Base-by-base conservation (phyloP, 2,888 invertebrate species). In the Heterodera filipjevi region DNA sequence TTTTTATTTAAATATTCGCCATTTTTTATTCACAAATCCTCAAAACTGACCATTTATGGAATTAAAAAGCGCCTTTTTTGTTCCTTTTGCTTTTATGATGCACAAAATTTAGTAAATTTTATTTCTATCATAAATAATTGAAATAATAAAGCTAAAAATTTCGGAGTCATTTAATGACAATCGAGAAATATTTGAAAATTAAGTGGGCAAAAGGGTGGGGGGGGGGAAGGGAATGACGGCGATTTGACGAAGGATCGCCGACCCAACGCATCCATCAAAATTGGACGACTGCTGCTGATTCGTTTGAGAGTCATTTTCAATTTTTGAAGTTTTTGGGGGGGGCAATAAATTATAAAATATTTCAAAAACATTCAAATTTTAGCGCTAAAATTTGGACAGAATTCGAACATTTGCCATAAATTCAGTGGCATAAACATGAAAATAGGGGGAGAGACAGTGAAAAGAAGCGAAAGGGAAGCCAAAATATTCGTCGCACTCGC, bases 241-340 rank as follows among this genome's bases (percentile, higher is more conserved):
- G 46, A 49, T 49, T 49, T 49, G 49, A 49, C 49, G 59, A 59
- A 5, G 8, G 27, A n/a, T 27, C 59, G 33, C 71, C 30, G 30
- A 10, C 14, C 44, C 71, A 22, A 70, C 27, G 32, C 46, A 71
- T 71, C 49, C 49, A 49, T 71, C 30, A 71, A 16, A 71, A 33
- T 71, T 16, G 10, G 49, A 70, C 19, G 10, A 32, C 71, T 71
- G n/a, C n/a, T 33, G n/a, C 59, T n/a, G 8, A 22, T 1, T n/a
- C 22, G 59, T n/a, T 59, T 59, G 46, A 71, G 71, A 27, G 19
- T 71, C n/a, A 71, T 27, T 71, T 27, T 10, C 5, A n/a, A n/a
- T 71, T 71, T 12, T 30, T 12, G 30, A 71, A 30, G 30, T 10
- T 39, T 53, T 53, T 6, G 22, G 22, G n/a, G 53, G 3, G 22